These are phyloP conservation scores for Melikaiella ostensackeni DNA, from an alignment of 2,888 invertebrate genomes.

Conservation along the genomic window DNA sequence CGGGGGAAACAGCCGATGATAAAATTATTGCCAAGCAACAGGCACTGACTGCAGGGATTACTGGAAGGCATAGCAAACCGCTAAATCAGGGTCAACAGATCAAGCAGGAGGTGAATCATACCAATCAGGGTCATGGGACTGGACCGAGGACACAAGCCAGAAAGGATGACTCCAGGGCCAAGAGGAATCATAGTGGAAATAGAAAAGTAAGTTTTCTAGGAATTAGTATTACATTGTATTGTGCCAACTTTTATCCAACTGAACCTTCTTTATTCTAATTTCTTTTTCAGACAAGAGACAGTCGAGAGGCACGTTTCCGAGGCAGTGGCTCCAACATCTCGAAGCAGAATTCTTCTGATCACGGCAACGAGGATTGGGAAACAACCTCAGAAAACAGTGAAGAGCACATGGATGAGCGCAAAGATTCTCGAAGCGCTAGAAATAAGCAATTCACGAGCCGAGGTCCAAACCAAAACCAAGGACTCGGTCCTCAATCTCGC, in stretches of 20 bases:
- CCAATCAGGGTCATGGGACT: conserved; percentile 51
- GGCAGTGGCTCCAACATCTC: conserved; percentile 61
- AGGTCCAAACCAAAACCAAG: conserved; percentile 49
- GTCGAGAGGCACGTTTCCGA: conserved; percentile 67
- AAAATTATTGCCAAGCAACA: conserved; percentile 84
- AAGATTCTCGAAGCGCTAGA: conserved; percentile 68
- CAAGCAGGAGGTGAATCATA: conserved; percentile 62
- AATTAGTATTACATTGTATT: too few relatives aligned
- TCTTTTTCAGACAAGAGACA: conserved; percentile 70
- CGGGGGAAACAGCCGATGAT: conserved; percentile 79
- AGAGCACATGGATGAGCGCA: conserved; percentile 75
- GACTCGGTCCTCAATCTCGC: conserved; percentile 60
- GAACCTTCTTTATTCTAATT: neutral
- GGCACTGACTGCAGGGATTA: conserved; percentile 83
- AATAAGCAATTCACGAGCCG: conserved; percentile 64
- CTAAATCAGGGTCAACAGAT: conserved; percentile 60
- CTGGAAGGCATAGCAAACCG: conserved; percentile 77
- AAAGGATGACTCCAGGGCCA: conserved; percentile 69
- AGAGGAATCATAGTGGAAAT: conserved; percentile 72
- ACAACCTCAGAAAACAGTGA: conserved; percentile 92
- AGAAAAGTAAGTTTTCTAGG: conserved; percentile 59
- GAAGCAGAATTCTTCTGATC: conserved; percentile 74
- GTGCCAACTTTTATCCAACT: neutral
- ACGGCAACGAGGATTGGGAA: conserved; percentile 86
- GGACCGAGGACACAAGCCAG: conserved; percentile 62